Percentiles rank a stretch among this genome's conserved stretches.
Conservation (phyloP, 2,888 invertebrate genomes). For the Stenichneumon culpator region DNA sequence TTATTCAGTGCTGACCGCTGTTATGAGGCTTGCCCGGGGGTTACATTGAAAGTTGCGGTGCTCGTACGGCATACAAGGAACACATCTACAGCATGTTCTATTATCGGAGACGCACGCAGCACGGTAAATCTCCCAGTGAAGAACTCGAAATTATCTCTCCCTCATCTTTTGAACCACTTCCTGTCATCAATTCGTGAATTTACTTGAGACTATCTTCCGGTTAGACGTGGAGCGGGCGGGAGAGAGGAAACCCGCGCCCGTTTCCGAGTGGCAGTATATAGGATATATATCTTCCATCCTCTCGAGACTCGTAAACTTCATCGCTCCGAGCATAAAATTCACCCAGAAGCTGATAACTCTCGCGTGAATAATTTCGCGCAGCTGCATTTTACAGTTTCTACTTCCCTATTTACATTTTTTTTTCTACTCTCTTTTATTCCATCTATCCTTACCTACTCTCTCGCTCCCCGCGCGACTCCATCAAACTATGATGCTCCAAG, state of each 20-base stretch:
- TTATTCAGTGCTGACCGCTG: background rate
- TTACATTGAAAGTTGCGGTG: background rate
- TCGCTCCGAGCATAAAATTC: constrained; percentile 56
- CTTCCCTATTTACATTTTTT: constrained; percentile 54
- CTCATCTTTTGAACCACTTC: constrained; percentile 41
- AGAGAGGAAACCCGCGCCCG: constrained; percentile 5
- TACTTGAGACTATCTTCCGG: constrained; percentile 28
- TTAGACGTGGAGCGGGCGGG: background rate
- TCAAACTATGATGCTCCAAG: constrained; percentile 42
- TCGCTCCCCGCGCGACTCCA: constrained; percentile 24
- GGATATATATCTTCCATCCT: constrained; percentile 43
- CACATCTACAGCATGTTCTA: background rate
- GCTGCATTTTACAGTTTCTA: constrained; percentile 64
- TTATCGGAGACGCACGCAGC: background rate
- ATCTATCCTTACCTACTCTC: constrained; percentile 1
- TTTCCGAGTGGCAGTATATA: constrained; percentile 5
- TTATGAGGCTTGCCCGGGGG: too few species aligned
- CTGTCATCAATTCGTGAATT: constrained; percentile 54
- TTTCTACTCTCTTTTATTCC: constrained; percentile 36
- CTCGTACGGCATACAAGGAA: too few species aligned
- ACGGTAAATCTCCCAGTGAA: background rate
- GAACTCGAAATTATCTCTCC: constrained; percentile 19
- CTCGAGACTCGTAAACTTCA: constrained; percentile 62
- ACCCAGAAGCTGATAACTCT: constrained; percentile 63
- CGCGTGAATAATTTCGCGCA: constrained; percentile 65